Evolutionary conservation across 2,888 invertebrate genomes (phyloP), one percentile per base, ranked within the genome.

Genomic region (Tanytarsus gracilentus): DNA sequence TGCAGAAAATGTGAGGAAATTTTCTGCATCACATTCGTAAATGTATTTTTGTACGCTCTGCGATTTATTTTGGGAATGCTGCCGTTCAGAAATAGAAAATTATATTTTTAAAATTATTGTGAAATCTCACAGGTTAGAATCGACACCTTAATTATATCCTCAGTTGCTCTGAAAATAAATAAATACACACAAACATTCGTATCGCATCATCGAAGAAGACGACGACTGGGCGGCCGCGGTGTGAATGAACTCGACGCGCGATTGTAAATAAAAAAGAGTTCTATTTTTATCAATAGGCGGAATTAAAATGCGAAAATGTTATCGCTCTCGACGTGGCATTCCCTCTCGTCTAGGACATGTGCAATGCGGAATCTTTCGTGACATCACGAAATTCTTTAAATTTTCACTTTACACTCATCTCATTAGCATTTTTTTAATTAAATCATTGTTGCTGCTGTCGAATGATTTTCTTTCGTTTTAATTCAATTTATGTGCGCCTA

Each of bases 251-350:
- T 36, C 36, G 36, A 23, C 44, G 16, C 23, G 21, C 23, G 16
- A 44, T 21, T 44, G 44, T 44, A 44, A 44, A 44, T 44, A 44
- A 44, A n/a, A n/a, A n/a, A 44, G n/a, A 44, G 21, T 44, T 44
- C 44, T 44, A 44, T 44, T 18, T 44, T 44, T 44, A 44, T 44
- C 44, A 44, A 18, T 23, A 44, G 18, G 44, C 49, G 49, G 49
- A 25, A 49, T 25, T 49, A 49, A 49, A 49, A 49, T 49, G 49
- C 16, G 49, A 26, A 49, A 49, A 49, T 49, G 49, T 44, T 44
- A 44, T 44, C 44, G 44, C 44, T 23, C 44, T 44, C 44, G 18
- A 8, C n/a, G 3, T 11, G 11, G n/a, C n/a, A 33, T 9, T 11
- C 33, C 9, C 33, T 11, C 33, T 11, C n/a, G n/a, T n/a, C n/a